These are phyloP conservation scores for Poecilobothrus nobilitatus DNA, from an alignment of 2,888 invertebrate genomes.

Conservation along the genomic window DNA sequence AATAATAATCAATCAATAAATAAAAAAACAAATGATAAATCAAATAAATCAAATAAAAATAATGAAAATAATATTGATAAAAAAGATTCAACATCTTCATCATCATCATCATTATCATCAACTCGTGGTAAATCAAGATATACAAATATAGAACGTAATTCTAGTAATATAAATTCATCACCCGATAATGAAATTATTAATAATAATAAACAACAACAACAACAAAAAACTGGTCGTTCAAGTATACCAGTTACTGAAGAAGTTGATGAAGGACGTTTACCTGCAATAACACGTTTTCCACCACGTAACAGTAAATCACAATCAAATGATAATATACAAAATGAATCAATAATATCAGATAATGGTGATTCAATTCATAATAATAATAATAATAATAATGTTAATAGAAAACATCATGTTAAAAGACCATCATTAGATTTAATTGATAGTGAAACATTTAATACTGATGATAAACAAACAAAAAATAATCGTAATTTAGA, in stretches of 20 bases:
- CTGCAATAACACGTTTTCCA: conserved; percentile 78
- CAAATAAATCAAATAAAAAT: conserved; percentile 10
- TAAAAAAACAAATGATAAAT: neutral
- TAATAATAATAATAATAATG: conserved; percentile 12
- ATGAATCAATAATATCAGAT: conserved; percentile 42
- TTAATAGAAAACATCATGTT: conserved; percentile 25
- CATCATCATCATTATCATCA: conserved; percentile 41
- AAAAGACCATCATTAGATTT: conserved; percentile 70
- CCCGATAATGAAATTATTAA: conserved; percentile 33
- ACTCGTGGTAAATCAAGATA: conserved; percentile 46
- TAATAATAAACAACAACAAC: neutral
- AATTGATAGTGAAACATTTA: conserved; percentile 74
- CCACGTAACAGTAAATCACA: conserved; percentile 50
- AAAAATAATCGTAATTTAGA: conserved; percentile 39
- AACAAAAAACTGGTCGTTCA: conserved; percentile 18
- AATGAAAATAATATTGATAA: conserved; percentile 26
- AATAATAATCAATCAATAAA: conserved; percentile 27
- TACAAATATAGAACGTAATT: conserved; percentile 40
- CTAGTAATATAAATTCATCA: conserved; percentile 55
- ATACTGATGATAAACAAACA: conserved; percentile 50
- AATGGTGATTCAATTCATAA: neutral
- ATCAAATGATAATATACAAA: conserved; percentile 47
- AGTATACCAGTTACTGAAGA: conserved; percentile 28
- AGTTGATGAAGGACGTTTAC: conserved; percentile 50
- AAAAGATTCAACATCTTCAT: conserved; percentile 44